Evolutionary conservation across 2,113 vertebrate species (phyloP), one percentile per base, ranked within the genome.

Genomic region (Pelecanus crispus): DNA sequence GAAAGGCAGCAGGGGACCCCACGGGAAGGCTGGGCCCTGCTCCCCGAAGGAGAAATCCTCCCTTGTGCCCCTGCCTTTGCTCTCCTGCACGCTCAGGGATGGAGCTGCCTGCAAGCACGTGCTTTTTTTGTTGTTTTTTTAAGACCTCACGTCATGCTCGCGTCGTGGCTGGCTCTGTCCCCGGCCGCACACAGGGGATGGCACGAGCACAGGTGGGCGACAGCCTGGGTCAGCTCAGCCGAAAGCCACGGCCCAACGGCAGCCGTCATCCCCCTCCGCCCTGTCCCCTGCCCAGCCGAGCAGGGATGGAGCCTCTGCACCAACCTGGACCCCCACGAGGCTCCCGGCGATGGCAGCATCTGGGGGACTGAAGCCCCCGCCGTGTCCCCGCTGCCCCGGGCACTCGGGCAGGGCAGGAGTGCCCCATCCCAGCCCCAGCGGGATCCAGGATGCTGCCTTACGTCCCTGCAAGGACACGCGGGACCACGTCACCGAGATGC

Each of bases 101-200:
- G 61, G 73, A 74, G 73, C 52, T 74, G 65, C 59, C 68, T 49
- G 55, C 65, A 49, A 86, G 86, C 45, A 24, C 1, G 6, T 52
- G 75, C 8, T 11, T 18, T 55, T 0, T 26, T 55, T 38, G 8
- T 1, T 13, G 4, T 71, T 56, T n/a, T n/a, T 56, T 44, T 4
- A 59, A 59, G 34, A 2, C 22, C 28, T 77, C 86, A 29, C 13
- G 0, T 81, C 86, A 44, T 0, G 4, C 26, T 56, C 9, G 2
- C 2, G 2, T 24, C 53, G 47, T 15, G 14, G 13, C 29, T 29
- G 22, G 25, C 31, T 61, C 40, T 4, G 2, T 67, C 31, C 65
- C 45, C 1, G 1, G 11, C 52, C 4, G 1, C 3, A 1, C 0
- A 2, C 29, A 25, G 19, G 13, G 2, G 10, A 17, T 1, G 4